Evolutionary conservation across 2,113 vertebrate genomes (phyloP).

Genomic region (Heliornis fulica): DNA sequence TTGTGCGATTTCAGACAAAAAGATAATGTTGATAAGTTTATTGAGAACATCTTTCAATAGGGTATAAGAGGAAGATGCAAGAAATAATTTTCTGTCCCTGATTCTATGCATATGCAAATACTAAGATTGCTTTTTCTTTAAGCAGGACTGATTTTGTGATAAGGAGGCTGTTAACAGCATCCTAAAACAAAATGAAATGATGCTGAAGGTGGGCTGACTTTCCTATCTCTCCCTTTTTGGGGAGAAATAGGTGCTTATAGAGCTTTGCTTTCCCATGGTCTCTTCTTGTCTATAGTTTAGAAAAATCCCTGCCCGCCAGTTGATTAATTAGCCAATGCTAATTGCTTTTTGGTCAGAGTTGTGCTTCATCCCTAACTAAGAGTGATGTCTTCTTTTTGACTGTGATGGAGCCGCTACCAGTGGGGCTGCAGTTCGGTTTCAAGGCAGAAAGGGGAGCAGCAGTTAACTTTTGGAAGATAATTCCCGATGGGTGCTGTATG

Average conservation of each 20-base stretch:
- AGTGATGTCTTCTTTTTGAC: slow-evolving; percentile 24
- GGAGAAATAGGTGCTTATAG: background rate
- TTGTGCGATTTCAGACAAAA: background rate
- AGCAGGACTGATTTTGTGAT: background rate
- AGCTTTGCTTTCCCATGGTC: background rate
- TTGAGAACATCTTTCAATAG: background rate
- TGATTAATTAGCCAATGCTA: slow-evolving; percentile 19
- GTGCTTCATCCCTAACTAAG: background rate
- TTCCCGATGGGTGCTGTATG: background rate
- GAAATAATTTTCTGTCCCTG: background rate
- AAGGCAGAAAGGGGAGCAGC: slow-evolving; percentile 9
- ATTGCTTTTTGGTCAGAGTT: slow-evolving; percentile 38
- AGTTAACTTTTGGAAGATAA: slow-evolving; percentile 26
- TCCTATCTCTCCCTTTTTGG: background rate
- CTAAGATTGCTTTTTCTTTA: background rate
- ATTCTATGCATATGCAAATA: background rate
- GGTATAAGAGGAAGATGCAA: background rate
- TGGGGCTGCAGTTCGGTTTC: background rate
- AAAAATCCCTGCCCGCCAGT: background rate
- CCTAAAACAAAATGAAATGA: background rate
- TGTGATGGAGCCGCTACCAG: slow-evolving; percentile 10
- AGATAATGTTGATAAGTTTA: background rate
- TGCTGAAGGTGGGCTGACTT: background rate
- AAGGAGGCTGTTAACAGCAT: background rate
- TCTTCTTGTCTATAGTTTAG: background rate